phyloP scores from a whole-genome alignment of 2,797 vertebrate species.

The Antrozous pallidus region DNA sequence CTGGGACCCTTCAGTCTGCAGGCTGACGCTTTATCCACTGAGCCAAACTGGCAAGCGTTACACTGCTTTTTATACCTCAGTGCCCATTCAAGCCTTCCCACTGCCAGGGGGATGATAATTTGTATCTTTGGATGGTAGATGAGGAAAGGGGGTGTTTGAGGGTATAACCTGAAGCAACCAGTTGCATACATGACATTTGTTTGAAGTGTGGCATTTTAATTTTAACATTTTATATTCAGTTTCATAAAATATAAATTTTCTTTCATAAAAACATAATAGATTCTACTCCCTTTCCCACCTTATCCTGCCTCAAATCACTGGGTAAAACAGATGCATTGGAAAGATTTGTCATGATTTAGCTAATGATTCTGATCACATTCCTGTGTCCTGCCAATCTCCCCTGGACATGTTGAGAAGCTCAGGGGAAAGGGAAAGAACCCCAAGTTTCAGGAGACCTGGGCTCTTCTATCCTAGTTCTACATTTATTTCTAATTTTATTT shows the following conservation, averaged over 20 bases:
- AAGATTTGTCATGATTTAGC: neutral
- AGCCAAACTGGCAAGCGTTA: no score
- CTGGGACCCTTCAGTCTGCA: no score
- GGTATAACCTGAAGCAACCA: neutral
- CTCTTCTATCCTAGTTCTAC: neutral
- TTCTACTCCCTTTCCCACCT: neutral
- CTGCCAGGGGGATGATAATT: neutral
- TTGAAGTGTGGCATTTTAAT: constrained; percentile 14
- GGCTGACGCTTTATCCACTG: no score
- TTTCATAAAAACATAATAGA: neutral
- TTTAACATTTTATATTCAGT: neutral
- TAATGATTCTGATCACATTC: neutral
- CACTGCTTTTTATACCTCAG: neutral
- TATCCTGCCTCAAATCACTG: neutral
- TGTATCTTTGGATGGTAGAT: neutral
- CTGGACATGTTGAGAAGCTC: neutral
- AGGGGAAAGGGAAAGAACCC: neutral
- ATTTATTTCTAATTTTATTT: constrained; percentile 25
- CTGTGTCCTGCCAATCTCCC: neutral
- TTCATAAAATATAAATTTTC: neutral
- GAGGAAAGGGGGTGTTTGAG: neutral
- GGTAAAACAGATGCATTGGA: neutral
- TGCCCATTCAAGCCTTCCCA: neutral
- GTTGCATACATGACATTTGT: neutral
- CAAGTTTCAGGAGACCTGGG: neutral